Evolutionary conservation across 2,888 invertebrate genomes (phyloP).

Genomic region (Ochlodes sylvanus): DNA sequence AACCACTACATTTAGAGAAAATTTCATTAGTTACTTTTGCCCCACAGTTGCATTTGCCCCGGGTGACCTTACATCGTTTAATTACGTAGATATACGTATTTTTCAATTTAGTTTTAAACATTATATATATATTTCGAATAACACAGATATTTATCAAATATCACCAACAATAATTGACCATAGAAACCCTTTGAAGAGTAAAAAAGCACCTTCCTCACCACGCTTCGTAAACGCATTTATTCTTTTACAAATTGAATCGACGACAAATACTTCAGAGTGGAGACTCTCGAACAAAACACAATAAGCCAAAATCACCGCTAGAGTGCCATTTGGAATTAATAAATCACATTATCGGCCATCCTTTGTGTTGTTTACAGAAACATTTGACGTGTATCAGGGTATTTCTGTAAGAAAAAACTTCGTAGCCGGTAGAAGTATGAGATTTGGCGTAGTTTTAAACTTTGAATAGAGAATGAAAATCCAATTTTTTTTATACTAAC

Average conservation of each 20-base stretch:
- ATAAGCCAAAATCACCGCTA: constrained; percentile 12
- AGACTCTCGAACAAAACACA: constrained; percentile 12
- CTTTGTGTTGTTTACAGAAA: constrained; percentile 38
- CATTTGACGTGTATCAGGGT: constrained; percentile 45
- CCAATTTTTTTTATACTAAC: too few species aligned
- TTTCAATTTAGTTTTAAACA: too few species aligned
- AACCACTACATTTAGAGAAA: too few species aligned
- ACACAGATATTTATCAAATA: too few species aligned
- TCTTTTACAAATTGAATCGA: constrained; percentile 7
- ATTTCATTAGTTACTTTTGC: too few species aligned
- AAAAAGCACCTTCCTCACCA: background rate
- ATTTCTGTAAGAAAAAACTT: constrained; percentile 19
- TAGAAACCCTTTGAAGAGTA: background rate
- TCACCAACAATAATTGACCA: background rate
- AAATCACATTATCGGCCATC: constrained; percentile 31
- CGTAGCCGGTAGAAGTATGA: too few species aligned
- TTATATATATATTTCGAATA: too few species aligned
- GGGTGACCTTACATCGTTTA: too few species aligned
- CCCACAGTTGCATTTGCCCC: too few species aligned
- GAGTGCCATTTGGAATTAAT: constrained; percentile 23
- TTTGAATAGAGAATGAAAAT: too few species aligned
- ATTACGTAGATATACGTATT: too few species aligned
- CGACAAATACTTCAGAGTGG: constrained; percentile 12
- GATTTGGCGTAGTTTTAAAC: too few species aligned
- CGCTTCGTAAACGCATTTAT: background rate